Conservation (phyloP, 2,797 vertebrate species). For the Agapornis canus region DNA sequence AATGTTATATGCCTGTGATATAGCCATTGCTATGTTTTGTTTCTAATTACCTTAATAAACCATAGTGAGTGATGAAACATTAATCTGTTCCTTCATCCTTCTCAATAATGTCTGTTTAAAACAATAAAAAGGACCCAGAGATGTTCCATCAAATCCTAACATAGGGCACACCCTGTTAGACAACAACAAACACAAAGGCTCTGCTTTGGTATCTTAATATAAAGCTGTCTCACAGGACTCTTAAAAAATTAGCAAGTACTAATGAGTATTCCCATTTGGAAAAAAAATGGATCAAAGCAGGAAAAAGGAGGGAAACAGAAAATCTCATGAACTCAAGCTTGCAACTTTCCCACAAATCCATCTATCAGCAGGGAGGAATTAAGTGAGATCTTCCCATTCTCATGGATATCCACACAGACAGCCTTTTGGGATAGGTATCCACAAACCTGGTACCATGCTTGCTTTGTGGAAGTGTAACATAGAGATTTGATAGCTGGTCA, state of each 20-base stretch:
- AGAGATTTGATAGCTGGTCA: neutral
- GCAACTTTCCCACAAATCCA: neutral
- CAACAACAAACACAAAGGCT: neutral
- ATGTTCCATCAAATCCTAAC: neutral
- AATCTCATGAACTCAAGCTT: neutral
- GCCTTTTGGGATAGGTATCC: neutral
- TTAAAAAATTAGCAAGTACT: neutral
- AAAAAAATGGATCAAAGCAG: neutral
- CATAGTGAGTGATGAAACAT: neutral
- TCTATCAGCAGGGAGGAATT: neutral
- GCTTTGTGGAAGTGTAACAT: neutral
- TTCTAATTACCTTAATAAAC: conserved; percentile 20
- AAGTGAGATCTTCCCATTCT: neutral
- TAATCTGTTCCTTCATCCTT: neutral
- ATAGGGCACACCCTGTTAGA: neutral
- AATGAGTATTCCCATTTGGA: neutral
- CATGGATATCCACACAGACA: neutral
- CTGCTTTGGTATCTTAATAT: neutral
- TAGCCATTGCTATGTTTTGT: neutral
- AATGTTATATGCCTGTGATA: neutral
- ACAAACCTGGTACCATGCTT: neutral
- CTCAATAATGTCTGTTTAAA: neutral
- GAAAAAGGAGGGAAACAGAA: neutral
- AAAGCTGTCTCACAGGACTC: neutral
- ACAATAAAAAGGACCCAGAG: neutral